phyloP scores from a whole-genome alignment of 1,140 invertebrate genomes.

The Cherax destructor region DNA sequence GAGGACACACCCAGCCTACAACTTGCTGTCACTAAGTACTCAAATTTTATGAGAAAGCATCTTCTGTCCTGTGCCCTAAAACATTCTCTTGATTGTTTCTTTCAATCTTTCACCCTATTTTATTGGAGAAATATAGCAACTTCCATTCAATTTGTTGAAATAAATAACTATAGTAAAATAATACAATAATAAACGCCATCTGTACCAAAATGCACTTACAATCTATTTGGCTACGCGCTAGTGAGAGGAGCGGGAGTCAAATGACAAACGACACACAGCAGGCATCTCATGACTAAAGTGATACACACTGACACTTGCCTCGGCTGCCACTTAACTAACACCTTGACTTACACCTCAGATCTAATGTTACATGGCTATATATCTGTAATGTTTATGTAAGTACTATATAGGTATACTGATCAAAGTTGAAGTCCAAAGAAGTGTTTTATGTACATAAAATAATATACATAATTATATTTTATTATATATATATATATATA shows the following conservation, averaged over 20 bases:
- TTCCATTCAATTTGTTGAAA: constrained; percentile 44
- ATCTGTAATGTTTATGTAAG: constrained; percentile 31
- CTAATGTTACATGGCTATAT: constrained; percentile 30
- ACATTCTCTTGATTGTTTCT: constrained; percentile 42
- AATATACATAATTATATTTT: not conserved
- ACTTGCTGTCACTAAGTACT: constrained; percentile 59
- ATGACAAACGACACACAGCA: constrained; percentile 51
- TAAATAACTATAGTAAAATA: constrained; percentile 55
- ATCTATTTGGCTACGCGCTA: constrained; percentile 69
- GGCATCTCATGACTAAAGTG: constrained; percentile 62
- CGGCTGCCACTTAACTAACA: constrained; percentile 54
- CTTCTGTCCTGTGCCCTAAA: constrained; percentile 49
- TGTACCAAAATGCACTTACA: constrained; percentile 70
- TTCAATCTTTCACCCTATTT: constrained; percentile 25
- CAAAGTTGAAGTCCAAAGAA: constrained; percentile 18
- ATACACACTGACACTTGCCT: constrained; percentile 53
- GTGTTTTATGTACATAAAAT: too few species aligned
- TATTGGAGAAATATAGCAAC: constrained; percentile 30
- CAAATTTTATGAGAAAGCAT: constrained; percentile 53
- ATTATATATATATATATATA: constrained; percentile 15
- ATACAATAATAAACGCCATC: constrained; percentile 34
- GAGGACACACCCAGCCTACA: constrained; percentile 28
- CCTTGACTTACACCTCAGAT: constrained; percentile 56
- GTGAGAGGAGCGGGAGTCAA: constrained; percentile 67
- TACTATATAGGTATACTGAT: constrained; percentile 32